A percentile compares a stretch with the other conserved stretches of the same genome.
Evolutionary conservation across 2,113 vertebrate species (phyloP).

Genomic region (Pica pica): DNA sequence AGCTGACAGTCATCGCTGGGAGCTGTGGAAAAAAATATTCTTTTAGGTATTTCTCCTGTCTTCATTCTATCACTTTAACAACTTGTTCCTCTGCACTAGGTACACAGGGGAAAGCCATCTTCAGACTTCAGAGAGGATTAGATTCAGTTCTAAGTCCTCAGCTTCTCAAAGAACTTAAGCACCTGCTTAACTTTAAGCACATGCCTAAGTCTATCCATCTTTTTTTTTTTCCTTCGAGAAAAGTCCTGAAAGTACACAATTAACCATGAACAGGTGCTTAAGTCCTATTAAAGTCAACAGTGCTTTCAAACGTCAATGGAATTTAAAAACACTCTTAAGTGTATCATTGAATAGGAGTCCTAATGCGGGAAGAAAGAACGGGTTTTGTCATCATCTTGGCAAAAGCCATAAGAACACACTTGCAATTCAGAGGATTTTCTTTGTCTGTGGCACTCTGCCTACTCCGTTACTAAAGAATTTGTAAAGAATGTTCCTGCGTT

Average conservation of each 20-base stretch:
- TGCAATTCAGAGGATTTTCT: constrained; percentile 55
- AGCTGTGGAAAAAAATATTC: neutral
- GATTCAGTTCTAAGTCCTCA: neutral
- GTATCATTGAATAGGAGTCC: constrained; percentile 23
- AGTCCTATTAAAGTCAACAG: constrained; percentile 62
- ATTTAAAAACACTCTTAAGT: constrained; percentile 61
- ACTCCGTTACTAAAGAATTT: constrained; percentile 23
- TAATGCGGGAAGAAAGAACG: constrained; percentile 31
- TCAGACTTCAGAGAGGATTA: neutral
- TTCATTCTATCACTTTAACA: neutral
- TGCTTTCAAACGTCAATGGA: constrained; percentile 48
- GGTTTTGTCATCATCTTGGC: constrained; percentile 42
- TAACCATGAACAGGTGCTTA: constrained; percentile 62
- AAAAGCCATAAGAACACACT: constrained; percentile 55
- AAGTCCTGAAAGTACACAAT: constrained; percentile 49
- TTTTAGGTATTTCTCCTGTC: neutral
- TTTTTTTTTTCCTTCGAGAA: neutral
- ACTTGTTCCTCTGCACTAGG: neutral
- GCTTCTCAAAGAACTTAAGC: constrained; percentile 13
- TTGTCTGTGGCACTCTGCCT: constrained; percentile 46
- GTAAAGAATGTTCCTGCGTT: constrained; percentile 45
- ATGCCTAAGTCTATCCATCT: constrained; percentile 18
- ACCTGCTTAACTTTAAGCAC: constrained; percentile 61
- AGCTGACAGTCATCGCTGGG: neutral
- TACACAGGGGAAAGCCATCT: neutral